phyloP scores from a whole-genome alignment of 2,888 invertebrate species.

The Tenodera sinensis region DNA sequence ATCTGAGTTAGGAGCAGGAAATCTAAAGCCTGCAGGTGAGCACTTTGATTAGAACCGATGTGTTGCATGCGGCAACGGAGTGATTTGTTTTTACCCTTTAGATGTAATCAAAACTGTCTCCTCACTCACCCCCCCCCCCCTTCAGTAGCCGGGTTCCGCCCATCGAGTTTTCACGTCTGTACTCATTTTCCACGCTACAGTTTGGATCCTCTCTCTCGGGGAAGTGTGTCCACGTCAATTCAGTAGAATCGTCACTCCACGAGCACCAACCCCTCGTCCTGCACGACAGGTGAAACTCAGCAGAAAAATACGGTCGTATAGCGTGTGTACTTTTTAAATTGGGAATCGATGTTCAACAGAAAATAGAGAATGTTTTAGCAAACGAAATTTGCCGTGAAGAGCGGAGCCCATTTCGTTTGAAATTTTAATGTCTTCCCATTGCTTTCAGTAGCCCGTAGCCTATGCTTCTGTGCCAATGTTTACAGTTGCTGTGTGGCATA shows the following conservation, averaged over 20 bases:
- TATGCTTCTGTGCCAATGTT: background rate
- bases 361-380: background rate
- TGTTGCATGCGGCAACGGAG: background rate
- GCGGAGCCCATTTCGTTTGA: background rate
- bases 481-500: background rate
- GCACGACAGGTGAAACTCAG: background rate
- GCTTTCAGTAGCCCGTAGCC: background rate
- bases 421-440: background rate
- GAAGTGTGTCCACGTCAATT: background rate
- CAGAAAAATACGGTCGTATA: background rate
- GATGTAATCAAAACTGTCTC: background rate
- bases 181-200: background rate
- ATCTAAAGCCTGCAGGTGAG: too few species aligned
- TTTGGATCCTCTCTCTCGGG: background rate
- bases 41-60: background rate
- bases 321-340: background rate
- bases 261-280: background rate
- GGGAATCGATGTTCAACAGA: background rate
- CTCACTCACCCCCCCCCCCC: background rate
- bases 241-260: background rate
- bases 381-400: background rate
- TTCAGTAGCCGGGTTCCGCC: too few species aligned
- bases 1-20: too few species aligned
- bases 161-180: background rate
- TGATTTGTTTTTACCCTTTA: background rate